Evolutionary conservation across 2,113 vertebrate genomes (phyloP), one percentile per base, ranked within the genome.

Genomic region (Neoarius graeffei): DNA sequence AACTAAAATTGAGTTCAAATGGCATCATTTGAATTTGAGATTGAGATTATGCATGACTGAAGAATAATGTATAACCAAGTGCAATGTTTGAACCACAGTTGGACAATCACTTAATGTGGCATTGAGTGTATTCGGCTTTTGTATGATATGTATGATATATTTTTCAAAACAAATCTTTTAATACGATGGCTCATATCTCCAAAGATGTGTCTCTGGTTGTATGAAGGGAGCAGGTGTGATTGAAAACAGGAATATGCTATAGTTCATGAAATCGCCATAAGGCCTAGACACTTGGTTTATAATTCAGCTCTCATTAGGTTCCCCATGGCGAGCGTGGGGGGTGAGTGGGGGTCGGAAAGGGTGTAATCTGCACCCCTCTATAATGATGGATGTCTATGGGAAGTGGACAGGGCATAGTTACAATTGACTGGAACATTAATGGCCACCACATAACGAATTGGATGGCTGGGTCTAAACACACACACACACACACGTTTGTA

Each of bases 341-440:
- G 87, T 69, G 57, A 35, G 54, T 83, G 59, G 90, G 76, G 90
- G 66, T 80, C 69, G 80, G 82, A 85, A 83, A 71, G 86, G 73
- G 80, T 74, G 57, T 90, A 82, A 82, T 50, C 86, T 86, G 90
- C 91, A 88, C 88, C 91, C 89, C 90, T 90, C 74, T 85, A 91
- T 96, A 95, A 91, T 96, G 95, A 96, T 95, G 93, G 94, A 96
- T 96, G 94, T 94, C 92, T 94, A 91, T 92, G 93, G 93, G 93
- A 96, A 95, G 92, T 95, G 94, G 94, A 94, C 93, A 93, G 93
- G 92, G 94, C 94, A 93, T 89, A 86, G 89, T 90, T 91, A 95
- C 94, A 95, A 96, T 93, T 91, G 93, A 91, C 89, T 79, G 86
- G 91, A 86, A 91, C 91, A 89, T 93, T 94, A 94, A 96, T 94